Conservation (phyloP, 2,888 invertebrate species). For the Gibbula magus region DNA sequence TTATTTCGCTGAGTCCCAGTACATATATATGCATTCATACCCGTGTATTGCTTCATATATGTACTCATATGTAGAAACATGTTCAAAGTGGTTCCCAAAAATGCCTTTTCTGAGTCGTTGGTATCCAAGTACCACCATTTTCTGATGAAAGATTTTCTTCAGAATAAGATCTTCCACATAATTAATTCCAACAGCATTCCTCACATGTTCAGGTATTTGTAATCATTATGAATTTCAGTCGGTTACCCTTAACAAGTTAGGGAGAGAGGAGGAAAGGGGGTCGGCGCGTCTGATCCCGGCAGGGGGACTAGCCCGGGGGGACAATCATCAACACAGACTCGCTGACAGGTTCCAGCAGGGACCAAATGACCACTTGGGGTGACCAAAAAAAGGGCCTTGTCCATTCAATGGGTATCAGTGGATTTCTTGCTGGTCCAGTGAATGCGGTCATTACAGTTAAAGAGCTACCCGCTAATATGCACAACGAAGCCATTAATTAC, state of each 20-base stretch:
- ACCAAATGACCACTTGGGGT: conserved; percentile 9
- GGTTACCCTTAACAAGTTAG: too few species aligned
- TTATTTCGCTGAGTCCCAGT: too few species aligned
- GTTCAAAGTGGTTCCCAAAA: too few species aligned
- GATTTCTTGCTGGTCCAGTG: conserved; percentile 5
- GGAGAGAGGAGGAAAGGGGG: neutral
- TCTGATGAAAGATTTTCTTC: too few species aligned
- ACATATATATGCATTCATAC: too few species aligned
- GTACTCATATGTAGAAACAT: too few species aligned
- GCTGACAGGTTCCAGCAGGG: neutral
- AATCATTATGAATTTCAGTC: too few species aligned
- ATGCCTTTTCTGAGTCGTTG: too few species aligned
- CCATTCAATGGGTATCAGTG: neutral
- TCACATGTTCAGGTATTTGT: neutral
- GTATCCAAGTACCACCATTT: too few species aligned
- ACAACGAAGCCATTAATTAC: conserved; percentile 4
- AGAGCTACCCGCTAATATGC: neutral
- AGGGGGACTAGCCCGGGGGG: neutral
- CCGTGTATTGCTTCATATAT: too few species aligned
- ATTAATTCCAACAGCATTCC: neutral
- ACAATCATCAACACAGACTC: neutral
- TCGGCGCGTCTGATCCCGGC: conserved; percentile 8
- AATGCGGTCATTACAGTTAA: conserved; percentile 22
- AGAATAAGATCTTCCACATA: too few species aligned
- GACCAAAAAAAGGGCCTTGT: neutral